These are phyloP conservation scores for Loripinus fragilis DNA, from an alignment of 2,888 invertebrate species.

Conservation along the genomic window DNA sequence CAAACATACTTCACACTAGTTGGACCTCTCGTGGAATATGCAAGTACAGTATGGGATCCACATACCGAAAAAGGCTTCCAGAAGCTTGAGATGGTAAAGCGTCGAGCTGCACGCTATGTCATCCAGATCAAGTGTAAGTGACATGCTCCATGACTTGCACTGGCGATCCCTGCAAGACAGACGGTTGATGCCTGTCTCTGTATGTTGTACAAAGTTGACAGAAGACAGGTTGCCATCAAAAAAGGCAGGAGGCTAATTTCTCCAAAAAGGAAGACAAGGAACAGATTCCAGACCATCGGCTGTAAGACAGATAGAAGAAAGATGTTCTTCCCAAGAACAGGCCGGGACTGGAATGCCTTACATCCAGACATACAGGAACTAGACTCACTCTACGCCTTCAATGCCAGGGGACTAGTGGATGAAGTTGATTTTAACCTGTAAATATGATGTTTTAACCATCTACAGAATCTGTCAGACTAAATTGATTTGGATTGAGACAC, in stretches of 20 bases:
- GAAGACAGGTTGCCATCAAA: slow-evolving; percentile 2
- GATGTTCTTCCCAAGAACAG: slow-evolving; percentile 8
- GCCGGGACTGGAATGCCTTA: slow-evolving; percentile 3
- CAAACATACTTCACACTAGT: too few species aligned
- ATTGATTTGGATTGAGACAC: not conserved
- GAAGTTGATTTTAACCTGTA: not conserved
- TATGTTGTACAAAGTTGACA: slow-evolving; percentile 1
- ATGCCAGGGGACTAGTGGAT: not conserved
- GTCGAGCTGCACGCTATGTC: too few species aligned
- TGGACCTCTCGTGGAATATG: too few species aligned
- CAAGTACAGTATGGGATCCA: too few species aligned
- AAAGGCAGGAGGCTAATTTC: not conserved
- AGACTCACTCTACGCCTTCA: slow-evolving; percentile 8
- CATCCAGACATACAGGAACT: not conserved
- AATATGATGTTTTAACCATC: not conserved
- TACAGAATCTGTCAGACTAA: not conserved
- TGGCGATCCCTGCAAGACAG: slow-evolving; percentile 1
- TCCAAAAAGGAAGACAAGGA: not conserved
- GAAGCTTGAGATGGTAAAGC: too few species aligned
- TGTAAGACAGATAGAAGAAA: slow-evolving; percentile 10
- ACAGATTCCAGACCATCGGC: not conserved
- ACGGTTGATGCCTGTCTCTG: not conserved
- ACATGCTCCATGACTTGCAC: not conserved
- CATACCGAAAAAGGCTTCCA: too few species aligned
- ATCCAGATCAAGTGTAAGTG: too few species aligned